These are phyloP conservation scores for Ephialtes manifestator DNA, from an alignment of 2,888 invertebrate genomes.

Conservation along the genomic window DNA sequence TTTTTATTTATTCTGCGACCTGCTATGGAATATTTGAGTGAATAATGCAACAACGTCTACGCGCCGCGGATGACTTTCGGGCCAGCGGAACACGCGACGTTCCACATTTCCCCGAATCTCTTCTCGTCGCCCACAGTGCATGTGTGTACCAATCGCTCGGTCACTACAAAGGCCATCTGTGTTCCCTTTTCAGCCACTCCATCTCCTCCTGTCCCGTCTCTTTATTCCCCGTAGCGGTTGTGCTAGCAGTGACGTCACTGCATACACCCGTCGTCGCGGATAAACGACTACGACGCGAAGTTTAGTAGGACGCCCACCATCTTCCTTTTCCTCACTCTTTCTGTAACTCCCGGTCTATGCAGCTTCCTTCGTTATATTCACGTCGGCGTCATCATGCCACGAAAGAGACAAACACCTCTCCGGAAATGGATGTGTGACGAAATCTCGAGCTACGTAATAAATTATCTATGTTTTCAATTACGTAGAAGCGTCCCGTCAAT, in stretches of 20 bases:
- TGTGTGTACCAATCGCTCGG: constrained; percentile 66
- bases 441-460: constrained; percentile 12
- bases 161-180: constrained; percentile 82
- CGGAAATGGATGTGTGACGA: constrained; percentile 42
- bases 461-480: constrained; percentile 27
- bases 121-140: constrained; percentile 53
- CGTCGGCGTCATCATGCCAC: constrained; percentile 37
- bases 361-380: not conserved
- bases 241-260: constrained; percentile 64
- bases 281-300: constrained; percentile 62
- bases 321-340: constrained; percentile 31
- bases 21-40: constrained; percentile 5
- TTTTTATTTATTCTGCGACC: not conserved
- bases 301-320: constrained; percentile 64
- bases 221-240: constrained; percentile 56
- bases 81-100: constrained; percentile 34
- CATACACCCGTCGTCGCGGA: constrained; percentile 60
- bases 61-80: constrained; percentile 34
- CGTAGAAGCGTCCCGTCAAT: constrained; percentile 5
- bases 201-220: constrained; percentile 63
- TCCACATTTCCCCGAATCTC: constrained; percentile 61
- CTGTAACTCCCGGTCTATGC: constrained; percentile 19
- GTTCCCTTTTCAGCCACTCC: constrained; percentile 68
- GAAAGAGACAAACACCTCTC: constrained; percentile 34
- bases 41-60: constrained; percentile 41